Evolutionary conservation across 2,888 invertebrate species (phyloP), one percentile per base, ranked within the genome.

Genomic region (Ectropis crepuscularia): DNA sequence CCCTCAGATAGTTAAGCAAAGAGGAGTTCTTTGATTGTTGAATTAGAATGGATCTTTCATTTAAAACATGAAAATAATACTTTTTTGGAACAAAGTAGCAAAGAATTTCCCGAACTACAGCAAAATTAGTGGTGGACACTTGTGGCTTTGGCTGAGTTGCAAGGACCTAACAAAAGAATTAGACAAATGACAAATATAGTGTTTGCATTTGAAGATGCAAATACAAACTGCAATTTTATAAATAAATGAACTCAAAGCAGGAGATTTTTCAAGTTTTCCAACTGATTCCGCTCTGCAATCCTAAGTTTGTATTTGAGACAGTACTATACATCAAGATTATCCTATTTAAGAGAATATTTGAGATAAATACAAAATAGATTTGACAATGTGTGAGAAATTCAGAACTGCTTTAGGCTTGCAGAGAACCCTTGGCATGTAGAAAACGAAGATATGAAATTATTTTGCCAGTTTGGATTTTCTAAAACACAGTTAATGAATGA

Each of bases 261-360:
- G 38, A 55, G 47, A 55, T 55, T 55, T 55, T 46, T 46, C 47
- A 55, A 46, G 47, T 36, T 55, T 55, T 55, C 47, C 37, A 55
- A 55, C 55, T 55, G 38, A 38, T 55, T 41, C 55, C 47, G 55
- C 46, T 55, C 46, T 55, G 55, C 55, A 55, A 55, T 55, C 55
- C 47, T 46, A 55, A 55, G 47, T 55, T 43, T 43, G 10, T 43
- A 43, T 43, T 43, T n/a, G 10, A 9, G 43, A 43, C 43, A n/a
- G n/a, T n/a, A n/a, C n/a, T n/a, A 43, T 43, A 9, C 43, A 43
- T 43, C 43, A 43, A 43, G 10, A 43, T 9, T 43, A 43, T 43
- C 43, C 43, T 43, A 43, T 43, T 43, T 43, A n/a, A 43, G n/a
- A 43, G 9, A 43, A 43, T 43, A 43, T 43, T n/a, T 9, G 43